A percentile compares a stretch with the other conserved stretches of the same genome.
Conservation (phyloP, 2,888 invertebrate genomes). For the Drosophila ochracea region DNA sequence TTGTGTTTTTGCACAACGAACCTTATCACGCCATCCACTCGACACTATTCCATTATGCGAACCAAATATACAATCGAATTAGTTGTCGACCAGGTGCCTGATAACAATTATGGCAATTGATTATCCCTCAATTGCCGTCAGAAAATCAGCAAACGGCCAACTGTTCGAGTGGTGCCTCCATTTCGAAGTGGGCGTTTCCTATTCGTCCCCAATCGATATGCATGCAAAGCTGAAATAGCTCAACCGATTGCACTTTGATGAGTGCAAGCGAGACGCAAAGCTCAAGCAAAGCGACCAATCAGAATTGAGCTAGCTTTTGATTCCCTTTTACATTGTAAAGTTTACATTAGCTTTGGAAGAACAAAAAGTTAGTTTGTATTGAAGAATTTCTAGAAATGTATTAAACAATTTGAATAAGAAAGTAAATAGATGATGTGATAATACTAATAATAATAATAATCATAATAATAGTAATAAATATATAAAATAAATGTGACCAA, state of each 20-base stretch:
- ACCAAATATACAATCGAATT: slow-evolving; percentile 58
- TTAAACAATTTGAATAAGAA: background rate
- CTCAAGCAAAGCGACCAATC: slow-evolving; percentile 34
- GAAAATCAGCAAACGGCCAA: background rate
- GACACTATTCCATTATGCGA: slow-evolving; percentile 25
- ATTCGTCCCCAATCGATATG: slow-evolving; percentile 11
- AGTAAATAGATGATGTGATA: no score
- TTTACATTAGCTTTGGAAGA: background rate
- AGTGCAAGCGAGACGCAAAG: slow-evolving; percentile 21
- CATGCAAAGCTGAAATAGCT: slow-evolving; percentile 12
- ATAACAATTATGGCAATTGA: slow-evolving; percentile 74
- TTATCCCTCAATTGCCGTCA: slow-evolving; percentile 53
- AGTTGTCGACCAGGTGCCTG: slow-evolving; percentile 57
- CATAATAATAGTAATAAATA: background rate
- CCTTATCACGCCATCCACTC: slow-evolving; percentile 59
- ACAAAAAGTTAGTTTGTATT: background rate
- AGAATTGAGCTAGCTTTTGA: slow-evolving; percentile 11
- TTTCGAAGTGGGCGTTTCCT: slow-evolving; percentile 65
- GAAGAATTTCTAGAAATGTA: background rate
- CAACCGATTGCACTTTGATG: background rate
- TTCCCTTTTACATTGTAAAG: background rate
- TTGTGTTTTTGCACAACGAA: slow-evolving; percentile 16
- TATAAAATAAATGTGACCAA: background rate
- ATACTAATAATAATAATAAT: no score
- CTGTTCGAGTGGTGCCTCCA: slow-evolving; percentile 24